Evolutionary conservation across 2,797 vertebrate species (phyloP).

Genomic region (Gastrophryne carolinensis): DNA sequence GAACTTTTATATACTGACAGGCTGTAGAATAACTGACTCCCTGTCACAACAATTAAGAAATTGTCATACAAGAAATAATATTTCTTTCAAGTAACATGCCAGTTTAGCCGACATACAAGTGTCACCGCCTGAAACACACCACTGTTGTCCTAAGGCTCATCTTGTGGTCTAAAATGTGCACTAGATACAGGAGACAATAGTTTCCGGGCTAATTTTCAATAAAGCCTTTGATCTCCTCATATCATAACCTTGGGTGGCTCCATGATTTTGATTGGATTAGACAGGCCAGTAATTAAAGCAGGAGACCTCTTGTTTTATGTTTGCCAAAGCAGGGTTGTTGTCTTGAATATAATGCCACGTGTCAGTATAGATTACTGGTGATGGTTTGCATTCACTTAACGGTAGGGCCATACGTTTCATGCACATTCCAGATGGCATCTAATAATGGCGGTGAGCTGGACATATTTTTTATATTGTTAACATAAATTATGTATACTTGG

Average conservation of each 20-base stretch:
- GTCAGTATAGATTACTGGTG: neutral
- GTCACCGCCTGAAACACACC: neutral
- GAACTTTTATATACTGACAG: too few relatives aligned
- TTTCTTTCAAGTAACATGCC: too few relatives aligned
- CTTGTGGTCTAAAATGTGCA: neutral
- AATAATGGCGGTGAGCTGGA: neutral
- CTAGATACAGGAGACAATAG: conserved; percentile 5
- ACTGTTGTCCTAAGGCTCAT: conserved; percentile 2
- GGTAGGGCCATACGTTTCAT: neutral
- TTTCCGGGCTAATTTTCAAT: neutral
- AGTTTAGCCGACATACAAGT: neutral
- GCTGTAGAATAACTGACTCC: too few relatives aligned
- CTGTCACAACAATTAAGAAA: too few relatives aligned
- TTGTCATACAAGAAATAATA: too few relatives aligned
- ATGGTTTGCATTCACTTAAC: neutral
- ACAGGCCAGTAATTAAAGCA: conserved; percentile 26
- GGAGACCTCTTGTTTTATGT: conserved; percentile 10
- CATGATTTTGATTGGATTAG: conserved; percentile 14
- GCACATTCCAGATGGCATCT: neutral
- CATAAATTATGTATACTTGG: neutral
- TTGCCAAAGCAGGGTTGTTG: neutral
- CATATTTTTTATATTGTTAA: neutral
- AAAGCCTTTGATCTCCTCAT: neutral
- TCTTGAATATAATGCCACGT: neutral
- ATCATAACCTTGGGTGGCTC: conserved; percentile 12